These are phyloP conservation scores for Ctenosaura bakeri DNA, from an alignment of 2,797 vertebrate species.

Conservation along the genomic window DNA sequence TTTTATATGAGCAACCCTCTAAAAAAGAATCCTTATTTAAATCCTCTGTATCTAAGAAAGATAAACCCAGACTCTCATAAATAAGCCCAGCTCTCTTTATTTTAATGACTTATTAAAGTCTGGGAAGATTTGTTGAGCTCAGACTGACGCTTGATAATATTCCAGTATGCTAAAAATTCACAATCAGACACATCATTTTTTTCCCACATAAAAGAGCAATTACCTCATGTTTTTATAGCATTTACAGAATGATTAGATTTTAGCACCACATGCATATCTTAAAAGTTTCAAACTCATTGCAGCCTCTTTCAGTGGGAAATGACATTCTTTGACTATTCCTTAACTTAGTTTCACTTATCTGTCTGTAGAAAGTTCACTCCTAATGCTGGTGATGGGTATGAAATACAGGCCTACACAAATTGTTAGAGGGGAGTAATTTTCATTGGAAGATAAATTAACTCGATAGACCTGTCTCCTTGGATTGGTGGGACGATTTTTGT, in stretches of 20 bases:
- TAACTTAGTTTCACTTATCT: conserved; percentile 80
- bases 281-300: conserved; percentile 67
- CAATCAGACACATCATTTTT: conserved; percentile 79
- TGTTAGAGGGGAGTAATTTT: conserved; percentile 68
- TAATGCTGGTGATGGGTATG: conserved; percentile 74
- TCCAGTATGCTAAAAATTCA: conserved; percentile 74
- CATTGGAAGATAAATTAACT: conserved; percentile 72
- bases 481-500: conserved; percentile 69
- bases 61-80: conserved; percentile 77
- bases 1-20: conserved; percentile 68
- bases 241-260: conserved; percentile 80
- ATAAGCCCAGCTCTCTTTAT: conserved; percentile 72
- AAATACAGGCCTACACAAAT: conserved; percentile 75
- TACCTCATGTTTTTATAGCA: conserved; percentile 78
- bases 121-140: conserved; percentile 71
- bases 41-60: conserved; percentile 74
- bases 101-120: conserved; percentile 73
- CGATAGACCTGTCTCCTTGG: conserved; percentile 60
- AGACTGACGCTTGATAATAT: conserved; percentile 67
- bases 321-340: conserved; percentile 72
- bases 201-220: conserved; percentile 79
- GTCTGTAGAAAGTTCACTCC: conserved; percentile 67
- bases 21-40: conserved; percentile 70
- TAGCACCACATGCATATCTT: conserved; percentile 62
- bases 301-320: conserved; percentile 72